Evolutionary conservation across 2,113 vertebrate species (phyloP).

Genomic region (Apteryx mantelli): DNA sequence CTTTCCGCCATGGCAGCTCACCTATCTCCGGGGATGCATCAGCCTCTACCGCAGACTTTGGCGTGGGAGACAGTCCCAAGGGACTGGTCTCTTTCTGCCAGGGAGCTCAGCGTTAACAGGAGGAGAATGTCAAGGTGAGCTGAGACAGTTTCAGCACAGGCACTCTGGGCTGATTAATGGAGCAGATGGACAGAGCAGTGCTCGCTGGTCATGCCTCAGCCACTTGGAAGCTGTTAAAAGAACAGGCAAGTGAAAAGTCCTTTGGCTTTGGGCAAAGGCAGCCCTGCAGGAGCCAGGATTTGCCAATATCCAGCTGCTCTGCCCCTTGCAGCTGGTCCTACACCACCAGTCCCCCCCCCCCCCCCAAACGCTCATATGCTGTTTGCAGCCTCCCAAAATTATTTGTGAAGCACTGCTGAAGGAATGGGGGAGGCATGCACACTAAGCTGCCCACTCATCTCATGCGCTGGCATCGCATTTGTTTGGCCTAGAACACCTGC

Average conservation of each 20-base stretch:
- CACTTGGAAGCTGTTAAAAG: accelerated
- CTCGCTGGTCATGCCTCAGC: not conserved
- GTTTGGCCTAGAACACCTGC: not conserved
- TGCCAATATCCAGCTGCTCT: not conserved
- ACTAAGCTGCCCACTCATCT: not conserved
- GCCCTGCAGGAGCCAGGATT: not conserved
- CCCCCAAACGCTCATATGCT: not conserved
- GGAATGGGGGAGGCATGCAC: not conserved
- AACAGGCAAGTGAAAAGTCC: not conserved
- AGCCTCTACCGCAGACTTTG: not conserved
- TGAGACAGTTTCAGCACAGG: not conserved
- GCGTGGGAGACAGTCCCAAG: not conserved
- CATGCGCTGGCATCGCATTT: not conserved
- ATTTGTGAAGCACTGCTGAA: not conserved
- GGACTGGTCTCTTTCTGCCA: not conserved
- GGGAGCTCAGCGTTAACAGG: not conserved
- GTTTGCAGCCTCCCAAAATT: conserved; percentile 1
- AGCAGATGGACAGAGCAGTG: not conserved
- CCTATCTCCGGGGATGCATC: not conserved
- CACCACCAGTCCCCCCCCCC: not conserved
- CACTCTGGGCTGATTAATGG: not conserved
- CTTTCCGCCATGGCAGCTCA: not conserved
- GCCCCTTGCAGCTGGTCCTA: not conserved
- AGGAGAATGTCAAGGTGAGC: not conserved
- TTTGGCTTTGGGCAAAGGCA: not conserved